Base-by-base conservation (phyloP, 2,888 invertebrate species). In the Drosophila trichaetosa region DNA sequence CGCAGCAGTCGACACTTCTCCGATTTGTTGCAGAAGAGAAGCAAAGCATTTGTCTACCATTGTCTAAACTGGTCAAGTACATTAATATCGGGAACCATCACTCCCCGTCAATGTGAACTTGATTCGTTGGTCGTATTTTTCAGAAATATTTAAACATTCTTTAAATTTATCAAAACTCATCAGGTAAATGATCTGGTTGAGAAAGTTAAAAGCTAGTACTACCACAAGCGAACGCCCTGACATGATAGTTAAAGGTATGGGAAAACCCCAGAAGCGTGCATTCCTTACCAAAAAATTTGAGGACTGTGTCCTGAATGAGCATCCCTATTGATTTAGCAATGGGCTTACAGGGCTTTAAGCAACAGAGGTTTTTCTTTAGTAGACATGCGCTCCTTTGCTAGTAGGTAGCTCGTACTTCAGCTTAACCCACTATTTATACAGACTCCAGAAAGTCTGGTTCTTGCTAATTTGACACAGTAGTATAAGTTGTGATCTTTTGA, bases 31-130 rank as follows among this genome's bases (percentile, higher is more conserved):
- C 95, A 38, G 95, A 95, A 75, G 95, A 96, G 0, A 31, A 56
- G 89, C 93, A 95, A 11, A 95, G 48, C 7, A 16, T 46, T 46
- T 21, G 21, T 8, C 34, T 0, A 52, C 66, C 6, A 38, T 71
- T 11, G 96, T 97, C 42, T 97, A 97, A 97, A 91, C 97, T 97
- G 90, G 96, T 97, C 60, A 97, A 97, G 93, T 97, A 96, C 93
- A 96, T 97, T 21, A 97, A 98, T 92, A 97, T 97, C 87, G 96
- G 96, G 53, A 95, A 95, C 87, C 96, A 94, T 91, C 95, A 96
- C 59, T 94, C 95, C 94, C 64, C 48, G 31, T 64, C 34, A 60
- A 59, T 38, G 60, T 64, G 24, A 64, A 64, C 24, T 16, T 98
- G 83, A 83, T 80, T 70, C 36, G 72, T 29, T 48, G 8, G 1